These are phyloP conservation scores for Tridacna crocea DNA, from an alignment of 2,888 invertebrate species.

Conservation along the genomic window DNA sequence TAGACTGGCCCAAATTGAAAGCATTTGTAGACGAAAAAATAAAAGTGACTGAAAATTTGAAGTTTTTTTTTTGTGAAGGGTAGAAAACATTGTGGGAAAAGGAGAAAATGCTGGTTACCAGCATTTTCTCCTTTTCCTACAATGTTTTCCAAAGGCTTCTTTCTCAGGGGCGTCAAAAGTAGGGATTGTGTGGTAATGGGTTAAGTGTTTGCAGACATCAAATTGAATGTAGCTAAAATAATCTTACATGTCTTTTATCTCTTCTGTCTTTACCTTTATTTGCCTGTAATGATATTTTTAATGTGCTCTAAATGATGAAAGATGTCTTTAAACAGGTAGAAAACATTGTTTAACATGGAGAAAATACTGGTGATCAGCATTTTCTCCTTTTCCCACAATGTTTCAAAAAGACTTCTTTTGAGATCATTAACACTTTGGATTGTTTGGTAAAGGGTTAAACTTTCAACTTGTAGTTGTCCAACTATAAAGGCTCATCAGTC, in stretches of 20 bases:
- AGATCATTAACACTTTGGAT: too few relatives aligned
- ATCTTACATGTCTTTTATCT: too few relatives aligned
- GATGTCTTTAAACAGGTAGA: neutral
- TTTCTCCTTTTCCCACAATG: neutral
- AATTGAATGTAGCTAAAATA: neutral
- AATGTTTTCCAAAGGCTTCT: neutral
- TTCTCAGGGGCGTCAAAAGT: neutral
- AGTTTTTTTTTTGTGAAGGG: neutral
- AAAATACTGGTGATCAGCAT: neutral
- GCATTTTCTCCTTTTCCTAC: neutral
- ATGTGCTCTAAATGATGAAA: too few relatives aligned
- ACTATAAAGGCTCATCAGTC: too few relatives aligned
- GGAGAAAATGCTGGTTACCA: conserved; percentile 9
- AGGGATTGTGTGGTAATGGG: neutral
- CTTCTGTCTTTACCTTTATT: too few relatives aligned
- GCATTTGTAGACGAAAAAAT: neutral
- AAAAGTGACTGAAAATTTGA: neutral
- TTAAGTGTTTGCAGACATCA: neutral
- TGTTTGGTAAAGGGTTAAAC: too few relatives aligned
- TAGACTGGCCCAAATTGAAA: too few relatives aligned
- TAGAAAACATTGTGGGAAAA: conserved; percentile 12
- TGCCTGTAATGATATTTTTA: too few relatives aligned
- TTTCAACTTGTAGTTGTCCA: too few relatives aligned
- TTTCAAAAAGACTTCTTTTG: too few relatives aligned
- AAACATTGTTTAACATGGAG: neutral